Evolutionary conservation across 92 coral and sea anemone species (phyloP), one percentile per base, ranked within the genome.

Genomic region (Pocillopora meandrina): DNA sequence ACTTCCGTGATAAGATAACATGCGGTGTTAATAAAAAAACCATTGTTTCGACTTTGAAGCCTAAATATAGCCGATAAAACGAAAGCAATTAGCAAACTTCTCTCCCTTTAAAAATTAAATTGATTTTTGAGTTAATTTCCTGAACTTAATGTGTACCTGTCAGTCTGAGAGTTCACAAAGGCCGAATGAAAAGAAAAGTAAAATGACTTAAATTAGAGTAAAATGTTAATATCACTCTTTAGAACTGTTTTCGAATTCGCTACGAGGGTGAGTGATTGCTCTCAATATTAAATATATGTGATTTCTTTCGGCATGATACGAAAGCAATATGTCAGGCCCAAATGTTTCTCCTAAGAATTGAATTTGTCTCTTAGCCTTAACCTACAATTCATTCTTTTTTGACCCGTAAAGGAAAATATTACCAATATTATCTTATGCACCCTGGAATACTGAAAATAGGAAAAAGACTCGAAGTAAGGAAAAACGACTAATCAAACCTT

Each of bases 71-170:
- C 36, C 72, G 80, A 61, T 35, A 78, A 78, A 63, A 63, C 21
- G 13, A 35, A 47, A 70, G 74, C 74, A 65, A 63, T 47, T 63
- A 34, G 18, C 23, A 78, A 42, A 63, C 56, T 15, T 58, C 62
- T 47, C 16, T 76, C 35, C 56, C 17, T 63, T 63, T 36, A n/a
- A 64, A 20, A 78, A 64, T 78, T 71, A 47, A 65, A 26, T 63
- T 64, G 82, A 65, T 42, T 78, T 70, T 55, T 47, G 61, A 78
- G 66, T 78, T 78, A 78, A 78, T 78, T 78, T 78, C 82, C 82
- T 78, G 72, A 57, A 19, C 20, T 78, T 10, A 78, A 23, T 65
- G 72, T 21, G 60, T 42, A 47, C 5, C 82, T 78, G 82, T 78
- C 82, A 78, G 65, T 20, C 56, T 42, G 33, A 56, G 63, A 49